These are phyloP conservation scores for Cylindroiulus punctatus DNA, from an alignment of 2,888 invertebrate genomes.

Conservation along the genomic window DNA sequence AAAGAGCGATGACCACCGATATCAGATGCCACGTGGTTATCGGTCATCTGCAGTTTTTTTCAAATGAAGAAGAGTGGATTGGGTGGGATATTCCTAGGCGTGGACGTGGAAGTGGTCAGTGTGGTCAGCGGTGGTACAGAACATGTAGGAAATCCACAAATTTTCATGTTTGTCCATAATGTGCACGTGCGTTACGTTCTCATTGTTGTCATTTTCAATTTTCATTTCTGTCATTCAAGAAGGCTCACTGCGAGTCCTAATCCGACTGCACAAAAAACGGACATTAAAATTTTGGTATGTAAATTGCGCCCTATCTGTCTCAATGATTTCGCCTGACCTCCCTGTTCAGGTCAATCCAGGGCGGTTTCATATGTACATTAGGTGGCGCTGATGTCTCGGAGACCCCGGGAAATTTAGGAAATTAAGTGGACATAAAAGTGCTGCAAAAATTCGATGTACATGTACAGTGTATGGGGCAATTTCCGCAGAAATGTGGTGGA, in stretches of 20 bases:
- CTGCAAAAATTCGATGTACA: background rate
- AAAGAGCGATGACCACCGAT: conserved; percentile 1
- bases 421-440: too few species aligned
- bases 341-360: background rate
- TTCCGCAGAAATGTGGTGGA: too few species aligned
- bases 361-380: background rate
- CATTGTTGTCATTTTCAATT: background rate
- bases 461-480: background rate
- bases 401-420: too few species aligned
- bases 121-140: background rate
- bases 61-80: background rate
- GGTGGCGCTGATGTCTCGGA: background rate
- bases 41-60: conserved; percentile 7
- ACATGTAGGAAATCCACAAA: background rate
- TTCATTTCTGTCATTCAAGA: background rate
- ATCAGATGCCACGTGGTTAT: background rate
- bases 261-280: background rate
- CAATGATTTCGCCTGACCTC: background rate
- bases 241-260: background rate
- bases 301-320: background rate
- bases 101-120: background rate
- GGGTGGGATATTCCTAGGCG: background rate
- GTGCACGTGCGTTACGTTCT: background rate
- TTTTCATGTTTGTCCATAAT: background rate
- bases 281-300: background rate